A percentile compares a stretch with the other conserved stretches of the same genome.
Evolutionary conservation across 2,797 vertebrate genomes (phyloP).

Genomic region (Pantherophis vulpinus): DNA sequence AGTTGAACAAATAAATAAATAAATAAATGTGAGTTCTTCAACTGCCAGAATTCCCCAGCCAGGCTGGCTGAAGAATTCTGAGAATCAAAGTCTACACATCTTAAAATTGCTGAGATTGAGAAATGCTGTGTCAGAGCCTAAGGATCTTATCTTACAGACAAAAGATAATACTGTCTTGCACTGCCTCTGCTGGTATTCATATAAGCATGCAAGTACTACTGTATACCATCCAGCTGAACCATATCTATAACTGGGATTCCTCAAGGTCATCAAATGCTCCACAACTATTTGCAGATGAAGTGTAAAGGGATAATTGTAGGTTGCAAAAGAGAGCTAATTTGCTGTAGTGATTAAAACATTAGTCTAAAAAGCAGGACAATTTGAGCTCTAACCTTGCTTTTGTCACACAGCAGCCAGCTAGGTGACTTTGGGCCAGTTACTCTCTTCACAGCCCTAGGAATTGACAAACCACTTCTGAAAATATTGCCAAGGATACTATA

Average conservation of each 20-base stretch:
- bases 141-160: background rate
- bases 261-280: background rate
- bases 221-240: no score
- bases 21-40: background rate
- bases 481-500: background rate
- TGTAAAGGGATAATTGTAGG: background rate
- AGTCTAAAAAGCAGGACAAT: background rate
- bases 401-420: background rate
- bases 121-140: background rate
- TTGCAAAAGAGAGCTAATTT: background rate
- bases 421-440: background rate
- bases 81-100: background rate
- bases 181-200: no score
- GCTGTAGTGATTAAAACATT: background rate
- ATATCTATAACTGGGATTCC: background rate
- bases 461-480: background rate
- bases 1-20: no score
- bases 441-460: background rate
- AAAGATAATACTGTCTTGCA: background rate
- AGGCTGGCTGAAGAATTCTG: background rate
- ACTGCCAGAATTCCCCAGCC: background rate
- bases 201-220: no score
- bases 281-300: background rate
- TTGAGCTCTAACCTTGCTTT: background rate
- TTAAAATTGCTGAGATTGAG: background rate